Evolutionary conservation across 2,113 vertebrate genomes (phyloP).

Genomic region (Sturnira hondurensis): DNA sequence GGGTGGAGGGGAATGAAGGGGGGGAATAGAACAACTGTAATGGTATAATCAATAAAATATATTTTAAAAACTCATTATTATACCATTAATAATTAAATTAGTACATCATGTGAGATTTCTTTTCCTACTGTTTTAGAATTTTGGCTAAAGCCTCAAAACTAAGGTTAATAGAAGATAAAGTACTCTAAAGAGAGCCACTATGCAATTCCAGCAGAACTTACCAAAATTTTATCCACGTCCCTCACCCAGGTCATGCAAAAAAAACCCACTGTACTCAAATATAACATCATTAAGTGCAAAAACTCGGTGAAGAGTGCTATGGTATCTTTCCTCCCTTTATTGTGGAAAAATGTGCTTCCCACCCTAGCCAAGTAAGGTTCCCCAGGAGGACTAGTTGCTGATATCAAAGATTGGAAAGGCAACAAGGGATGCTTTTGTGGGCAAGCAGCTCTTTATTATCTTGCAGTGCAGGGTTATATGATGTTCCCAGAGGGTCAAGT

Average conservation of each 20-base stretch:
- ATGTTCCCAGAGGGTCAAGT: not conserved
- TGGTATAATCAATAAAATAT: too few species aligned
- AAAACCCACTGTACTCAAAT: not conserved
- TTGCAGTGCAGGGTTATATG: too few species aligned
- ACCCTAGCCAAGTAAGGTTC: not conserved
- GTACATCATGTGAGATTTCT: not conserved
- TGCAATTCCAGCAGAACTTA: not conserved
- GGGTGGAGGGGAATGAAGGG: too few species aligned
- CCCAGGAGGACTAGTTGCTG: not conserved
- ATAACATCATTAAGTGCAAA: not conserved
- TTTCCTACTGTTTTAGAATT: not conserved
- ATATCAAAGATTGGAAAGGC: not conserved
- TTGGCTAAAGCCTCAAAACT: not conserved
- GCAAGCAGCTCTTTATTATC: not conserved
- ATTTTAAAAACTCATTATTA: conserved; percentile 8
- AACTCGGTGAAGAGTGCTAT: not conserved
- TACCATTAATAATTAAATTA: conserved; percentile 24
- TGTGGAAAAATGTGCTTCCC: not conserved
- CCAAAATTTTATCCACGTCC: not conserved
- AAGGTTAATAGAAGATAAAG: not conserved
- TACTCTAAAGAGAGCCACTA: not conserved
- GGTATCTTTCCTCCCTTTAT: not conserved
- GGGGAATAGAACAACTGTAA: too few species aligned
- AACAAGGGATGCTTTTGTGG: not conserved
- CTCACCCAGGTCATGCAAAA: not conserved